A percentile compares a stretch with the other conserved stretches of the same genome.
phyloP scores from a whole-genome alignment of 2,797 vertebrate genomes.

The Cuniculus paca region DNA sequence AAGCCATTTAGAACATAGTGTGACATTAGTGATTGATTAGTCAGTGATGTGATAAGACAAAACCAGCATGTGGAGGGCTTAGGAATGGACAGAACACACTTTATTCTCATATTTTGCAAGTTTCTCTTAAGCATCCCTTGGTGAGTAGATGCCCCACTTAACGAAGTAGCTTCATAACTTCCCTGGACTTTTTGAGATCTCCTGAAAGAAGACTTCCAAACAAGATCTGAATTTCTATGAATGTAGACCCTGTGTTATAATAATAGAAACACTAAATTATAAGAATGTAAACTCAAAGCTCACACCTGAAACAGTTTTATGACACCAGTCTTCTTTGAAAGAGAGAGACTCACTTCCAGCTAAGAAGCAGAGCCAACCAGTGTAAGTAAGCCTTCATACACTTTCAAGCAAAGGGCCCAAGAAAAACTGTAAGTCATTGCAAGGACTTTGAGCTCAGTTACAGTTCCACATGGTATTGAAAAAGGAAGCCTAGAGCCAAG shows the following conservation, averaged over 20 bases:
- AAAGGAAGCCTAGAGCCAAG: background rate
- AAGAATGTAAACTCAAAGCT: background rate
- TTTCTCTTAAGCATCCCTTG: background rate
- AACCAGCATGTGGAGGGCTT: background rate
- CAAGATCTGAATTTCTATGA: background rate
- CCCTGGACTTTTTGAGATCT: background rate
- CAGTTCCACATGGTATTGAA: background rate
- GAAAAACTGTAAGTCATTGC: too few relatives aligned
- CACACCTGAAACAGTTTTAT: background rate
- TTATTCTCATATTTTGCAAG: background rate
- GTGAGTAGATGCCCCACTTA: background rate
- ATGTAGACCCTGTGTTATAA: background rate
- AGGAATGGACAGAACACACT: background rate
- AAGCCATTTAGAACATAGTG: background rate
- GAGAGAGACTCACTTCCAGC: background rate
- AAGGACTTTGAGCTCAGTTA: too few relatives aligned
- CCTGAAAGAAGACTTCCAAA: background rate
- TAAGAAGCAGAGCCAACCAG: background rate
- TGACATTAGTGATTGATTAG: background rate
- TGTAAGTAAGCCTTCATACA: accelerated
- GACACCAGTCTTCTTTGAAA: background rate
- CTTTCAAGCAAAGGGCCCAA: background rate
- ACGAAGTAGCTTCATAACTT: background rate
- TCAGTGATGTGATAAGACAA: background rate
- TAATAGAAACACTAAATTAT: background rate